These are phyloP conservation scores for Lasioglossum albipes DNA, from an alignment of 1,140 invertebrate genomes.

Conservation along the genomic window DNA sequence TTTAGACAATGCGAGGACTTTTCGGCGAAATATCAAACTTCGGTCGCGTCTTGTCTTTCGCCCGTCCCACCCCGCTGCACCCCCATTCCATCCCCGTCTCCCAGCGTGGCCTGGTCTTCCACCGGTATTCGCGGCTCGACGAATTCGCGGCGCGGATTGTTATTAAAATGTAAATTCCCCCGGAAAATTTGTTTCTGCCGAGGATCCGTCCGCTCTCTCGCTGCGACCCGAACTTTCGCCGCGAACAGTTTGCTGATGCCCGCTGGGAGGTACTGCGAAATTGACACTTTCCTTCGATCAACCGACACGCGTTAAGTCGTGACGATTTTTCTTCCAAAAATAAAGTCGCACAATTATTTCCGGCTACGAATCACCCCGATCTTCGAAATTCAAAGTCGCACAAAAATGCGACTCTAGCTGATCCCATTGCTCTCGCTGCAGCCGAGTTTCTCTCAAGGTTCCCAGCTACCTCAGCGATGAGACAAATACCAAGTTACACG, in stretches of 20 bases:
- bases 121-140: neutral
- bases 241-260: neutral
- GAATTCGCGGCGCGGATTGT: conserved; percentile 51
- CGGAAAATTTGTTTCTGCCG: conserved; percentile 45
- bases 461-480: too few species aligned
- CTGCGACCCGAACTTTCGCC: neutral
- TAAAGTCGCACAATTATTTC: too few species aligned
- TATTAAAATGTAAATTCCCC: conserved; percentile 68
- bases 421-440: too few species aligned
- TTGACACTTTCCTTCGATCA: too few species aligned
- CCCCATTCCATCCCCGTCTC: too few species aligned
- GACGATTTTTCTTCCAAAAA: too few species aligned
- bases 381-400: too few species aligned
- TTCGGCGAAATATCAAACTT: conserved; percentile 78
- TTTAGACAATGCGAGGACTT: conserved; percentile 78
- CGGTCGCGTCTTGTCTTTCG: conserved; percentile 64
- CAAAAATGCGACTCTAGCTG: too few species aligned
- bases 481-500: conserved; percentile 2
- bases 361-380: too few species aligned
- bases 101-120: neutral
- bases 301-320: too few species aligned
- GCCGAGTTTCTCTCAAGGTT: too few species aligned
- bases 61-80: conserved; percentile 28
- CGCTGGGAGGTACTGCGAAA: too few species aligned
- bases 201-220: neutral